Base-by-base conservation (phyloP, 2,888 invertebrate genomes). In the Ennomos erosarius region DNA sequence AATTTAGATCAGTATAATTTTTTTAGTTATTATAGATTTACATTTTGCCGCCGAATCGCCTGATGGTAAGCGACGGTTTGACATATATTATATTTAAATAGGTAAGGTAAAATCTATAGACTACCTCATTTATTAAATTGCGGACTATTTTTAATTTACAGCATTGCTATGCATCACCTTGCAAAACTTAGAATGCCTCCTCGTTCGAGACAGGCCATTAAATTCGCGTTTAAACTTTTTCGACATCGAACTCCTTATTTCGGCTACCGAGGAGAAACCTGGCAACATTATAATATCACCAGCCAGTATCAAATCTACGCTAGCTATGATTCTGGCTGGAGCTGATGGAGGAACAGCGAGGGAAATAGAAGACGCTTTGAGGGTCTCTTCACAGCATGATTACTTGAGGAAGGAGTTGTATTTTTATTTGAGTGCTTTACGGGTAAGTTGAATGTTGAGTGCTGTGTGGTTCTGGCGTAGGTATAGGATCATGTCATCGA, bases 281-380 rank as follows among this genome's bases (percentile, higher is more conserved):
- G 93, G 93, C 26, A 96, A 96, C 75, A 88, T 95, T 36, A 88
- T 95, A 74, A 78, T 95, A 2, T 95, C 96, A n/a, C 95, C 96
- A 11, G 93, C 94, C 56, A 95, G 95, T 74, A 88, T 95, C 33
- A 95, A 95, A 78, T 87, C 93, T 0, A 93, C 93, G 0, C 75
- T 96, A 47, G 94, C 93, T 8, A 93, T 95, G 93, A 69, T 96
- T 40, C 76, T 94, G 44, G 95, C 95, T 82, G 95, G 94, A 13
- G 93, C 95, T 0, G 75, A 73, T 9, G 95, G 94, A 4, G 67
- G 71, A 0, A 94, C 95, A 10, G 94, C 93, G 4, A 76, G 82
- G 9, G 94, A 96, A 85, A 90, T 96, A 51, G 81, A 90, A 59
- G 86, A 84, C 43, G 90, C 93, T 9, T 76, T 96, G 50, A 88